Percentiles rank a stretch among this genome's conserved stretches.
Conservation (phyloP, 2,797 vertebrate species). For the Trematomus bernacchii region DNA sequence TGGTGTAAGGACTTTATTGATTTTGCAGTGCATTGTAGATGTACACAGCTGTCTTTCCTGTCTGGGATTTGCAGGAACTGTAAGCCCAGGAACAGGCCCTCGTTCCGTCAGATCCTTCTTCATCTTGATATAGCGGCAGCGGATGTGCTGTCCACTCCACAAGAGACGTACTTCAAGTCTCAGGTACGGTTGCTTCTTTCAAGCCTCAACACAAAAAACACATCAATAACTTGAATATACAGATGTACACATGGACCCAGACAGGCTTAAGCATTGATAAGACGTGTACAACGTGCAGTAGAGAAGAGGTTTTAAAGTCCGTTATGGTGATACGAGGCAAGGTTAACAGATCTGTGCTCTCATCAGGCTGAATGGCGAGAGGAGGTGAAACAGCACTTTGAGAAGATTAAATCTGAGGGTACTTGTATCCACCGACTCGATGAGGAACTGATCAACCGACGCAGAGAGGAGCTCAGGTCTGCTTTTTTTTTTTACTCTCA, state of each 20-base stretch:
- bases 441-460: constrained; percentile 94
- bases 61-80: constrained; percentile 89
- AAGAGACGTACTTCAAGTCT: constrained; percentile 98
- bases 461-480: constrained; percentile 95
- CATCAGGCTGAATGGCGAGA: constrained; percentile 94
- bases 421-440: constrained; percentile 95
- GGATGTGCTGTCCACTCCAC: constrained; percentile 94
- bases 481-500: constrained; percentile 10
- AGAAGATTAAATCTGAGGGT: constrained; percentile 98
- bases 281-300: constrained; percentile 13
- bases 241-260: neutral
- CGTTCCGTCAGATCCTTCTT: constrained; percentile 96
- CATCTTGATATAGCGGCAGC: constrained; percentile 97
- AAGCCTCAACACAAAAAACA: neutral
- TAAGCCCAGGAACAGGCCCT: constrained; percentile 95
- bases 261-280: constrained; percentile 12
- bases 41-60: constrained; percentile 55
- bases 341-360: constrained; percentile 61
- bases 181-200: constrained; percentile 83
- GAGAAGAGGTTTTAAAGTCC: constrained; percentile 15
- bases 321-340: constrained; percentile 8
- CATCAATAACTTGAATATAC: neutral
- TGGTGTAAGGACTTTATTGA: constrained; percentile 51
- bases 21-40: constrained; percentile 48
- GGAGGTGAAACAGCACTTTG: constrained; percentile 96